Evolutionary conservation across 2,888 invertebrate genomes (phyloP).

Genomic region (Patella caerulea): DNA sequence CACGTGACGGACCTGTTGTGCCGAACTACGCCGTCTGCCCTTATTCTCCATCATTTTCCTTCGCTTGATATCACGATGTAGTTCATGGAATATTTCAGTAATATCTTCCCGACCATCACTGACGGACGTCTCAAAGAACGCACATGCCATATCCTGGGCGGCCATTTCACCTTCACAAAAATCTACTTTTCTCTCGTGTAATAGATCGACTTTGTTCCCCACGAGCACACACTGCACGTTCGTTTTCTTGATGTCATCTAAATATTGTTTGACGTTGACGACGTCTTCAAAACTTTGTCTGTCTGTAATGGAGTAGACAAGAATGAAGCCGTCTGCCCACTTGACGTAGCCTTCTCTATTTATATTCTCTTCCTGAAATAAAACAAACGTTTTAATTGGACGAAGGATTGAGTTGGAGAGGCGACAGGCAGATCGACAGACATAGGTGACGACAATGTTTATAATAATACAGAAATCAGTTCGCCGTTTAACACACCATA

Average conservation of each 20-base stretch:
- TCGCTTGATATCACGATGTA: conserved; percentile 66
- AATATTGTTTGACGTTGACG: conserved; percentile 52
- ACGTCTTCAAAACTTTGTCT: conserved; percentile 64
- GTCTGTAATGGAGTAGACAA: conserved; percentile 67
- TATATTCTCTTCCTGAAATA: conserved; percentile 54
- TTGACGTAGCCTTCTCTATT: conserved; percentile 60
- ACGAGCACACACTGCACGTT: conserved; percentile 66
- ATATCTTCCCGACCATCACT: conserved; percentile 68
- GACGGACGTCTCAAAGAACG: conserved; percentile 69
- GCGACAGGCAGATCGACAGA: not conserved
- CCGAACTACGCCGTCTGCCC: conserved; percentile 65
- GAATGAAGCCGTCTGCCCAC: conserved; percentile 68
- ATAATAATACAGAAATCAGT: no score
- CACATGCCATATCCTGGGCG: conserved; percentile 65
- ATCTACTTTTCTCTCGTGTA: conserved; percentile 59
- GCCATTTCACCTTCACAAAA: conserved; percentile 60
- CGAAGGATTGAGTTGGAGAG: no score
- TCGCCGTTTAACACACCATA: no score
- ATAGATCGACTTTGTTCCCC: conserved; percentile 65
- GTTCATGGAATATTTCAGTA: conserved; percentile 67
- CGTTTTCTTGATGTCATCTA: conserved; percentile 64
- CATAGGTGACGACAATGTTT: not conserved
- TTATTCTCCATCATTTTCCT: conserved; percentile 61
- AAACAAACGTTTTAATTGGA: conserved; percentile 3
- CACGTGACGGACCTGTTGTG: conserved; percentile 60